These are phyloP conservation scores for Abscondita cerata DNA, from an alignment of 2,888 invertebrate genomes.

Conservation along the genomic window DNA sequence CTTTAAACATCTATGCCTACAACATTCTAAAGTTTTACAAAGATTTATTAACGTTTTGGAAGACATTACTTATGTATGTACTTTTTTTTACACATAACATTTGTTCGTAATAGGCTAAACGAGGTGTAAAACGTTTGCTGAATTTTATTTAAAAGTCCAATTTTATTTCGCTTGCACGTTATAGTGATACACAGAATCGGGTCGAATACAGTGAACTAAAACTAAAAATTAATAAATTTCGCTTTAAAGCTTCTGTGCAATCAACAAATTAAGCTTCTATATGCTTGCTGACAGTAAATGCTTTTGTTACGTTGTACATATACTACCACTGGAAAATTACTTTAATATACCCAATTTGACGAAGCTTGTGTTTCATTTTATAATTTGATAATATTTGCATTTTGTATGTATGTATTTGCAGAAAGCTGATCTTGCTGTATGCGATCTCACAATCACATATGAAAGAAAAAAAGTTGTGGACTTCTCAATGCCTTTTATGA, in stretches of 20 bases:
- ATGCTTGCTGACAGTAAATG: slow-evolving; percentile 24
- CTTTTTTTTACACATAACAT: too few relatives aligned
- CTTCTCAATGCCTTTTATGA: slow-evolving; percentile 98
- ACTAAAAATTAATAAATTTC: slow-evolving; percentile 17
- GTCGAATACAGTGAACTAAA: slow-evolving; percentile 6
- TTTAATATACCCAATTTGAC: slow-evolving; percentile 13
- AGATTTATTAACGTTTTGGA: too few relatives aligned
- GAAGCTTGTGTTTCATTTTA: slow-evolving; percentile 14
- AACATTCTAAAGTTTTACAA: too few relatives aligned
- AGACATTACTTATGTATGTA: too few relatives aligned
- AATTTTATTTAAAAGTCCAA: too few relatives aligned
- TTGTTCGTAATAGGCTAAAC: too few relatives aligned
- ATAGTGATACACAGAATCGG: too few relatives aligned
- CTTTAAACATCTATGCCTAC: too few relatives aligned
- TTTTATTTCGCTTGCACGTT: too few relatives aligned
- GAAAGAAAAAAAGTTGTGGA: slow-evolving; percentile 86
- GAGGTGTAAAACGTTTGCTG: too few relatives aligned
- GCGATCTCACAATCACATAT: slow-evolving; percentile 95
- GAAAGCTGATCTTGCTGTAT: slow-evolving; percentile 95
- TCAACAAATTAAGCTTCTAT: slow-evolving; percentile 17
- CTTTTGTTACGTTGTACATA: slow-evolving; percentile 13
- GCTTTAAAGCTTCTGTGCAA: slow-evolving; percentile 20
- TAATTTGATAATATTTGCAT: slow-evolving; percentile 15
- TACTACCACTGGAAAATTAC: slow-evolving; percentile 16
- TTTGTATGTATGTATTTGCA: slow-evolving; percentile 57